Evolutionary conservation across 2,797 vertebrate genomes (phyloP), one percentile per base, ranked within the genome.

Genomic region (Sitta carolinensis): DNA sequence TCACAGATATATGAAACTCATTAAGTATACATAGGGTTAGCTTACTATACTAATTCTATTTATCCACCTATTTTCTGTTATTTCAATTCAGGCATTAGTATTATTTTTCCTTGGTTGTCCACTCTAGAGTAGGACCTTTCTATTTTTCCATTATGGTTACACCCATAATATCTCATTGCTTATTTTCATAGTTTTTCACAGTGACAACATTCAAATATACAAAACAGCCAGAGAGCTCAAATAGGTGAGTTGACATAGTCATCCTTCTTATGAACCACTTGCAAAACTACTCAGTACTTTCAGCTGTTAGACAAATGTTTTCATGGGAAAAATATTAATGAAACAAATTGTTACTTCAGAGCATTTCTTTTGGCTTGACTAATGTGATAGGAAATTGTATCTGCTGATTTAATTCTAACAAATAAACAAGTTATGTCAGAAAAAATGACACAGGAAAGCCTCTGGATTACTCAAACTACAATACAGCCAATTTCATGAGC

Each of bases 241-340:
- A 76, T 6, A 86, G 66, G 74, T 94, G 51, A 48, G 47, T 61
- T 78, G 61, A 75, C 47, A 43, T 63, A 72, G 22, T 86, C 34
- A 50, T 88, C n/a, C 66, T 48, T 67, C 47, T 74, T 81, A 81
- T 17, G 58, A 92, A 95, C 30, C 34, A 57, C 80, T 88, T 88
- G 51, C 27, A 88, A 76, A 93, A 84, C 27, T 93, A 81, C 50
- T 91, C 30, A 74, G 50, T 78, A 74, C 34, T 89, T 91, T 94
- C 63, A 83, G 42, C n/a, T 91, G 57, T 69, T 58, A 75, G 21
- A 61, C 17, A 93, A 82, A 85, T 61, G 11, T 77, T 94, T 94
- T 79, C 15, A 83, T 81, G 45, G 38, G 38, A 70, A 61, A 80
- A 89, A 77, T 84, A 76, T 66, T 76, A 84, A 90, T 79, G 61